Percentiles rank a stretch among this genome's conserved stretches.
phyloP scores from a whole-genome alignment of 1,140 invertebrate species.

The Temnothorax longispinosus region DNA sequence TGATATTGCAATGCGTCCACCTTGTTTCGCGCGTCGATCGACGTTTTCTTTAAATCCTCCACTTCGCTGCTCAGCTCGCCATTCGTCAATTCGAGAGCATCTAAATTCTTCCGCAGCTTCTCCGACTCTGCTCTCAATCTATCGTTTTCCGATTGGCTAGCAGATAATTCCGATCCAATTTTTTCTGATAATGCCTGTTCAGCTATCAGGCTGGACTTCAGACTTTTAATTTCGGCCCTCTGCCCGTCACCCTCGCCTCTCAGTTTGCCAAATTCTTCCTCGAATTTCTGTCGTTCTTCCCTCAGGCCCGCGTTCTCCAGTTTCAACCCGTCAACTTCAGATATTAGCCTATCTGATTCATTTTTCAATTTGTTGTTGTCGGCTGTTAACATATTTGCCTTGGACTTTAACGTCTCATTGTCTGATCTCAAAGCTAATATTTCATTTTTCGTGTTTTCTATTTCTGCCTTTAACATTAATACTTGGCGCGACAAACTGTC shows the following conservation, averaged over 20 bases:
- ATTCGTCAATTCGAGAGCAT: conserved; percentile 15
- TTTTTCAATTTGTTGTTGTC: conserved; percentile 40
- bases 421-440: conserved; percentile 48
- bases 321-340: conserved; percentile 50
- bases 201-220: conserved; percentile 44
- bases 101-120: conserved; percentile 32
- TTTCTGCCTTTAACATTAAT: conserved; percentile 29
- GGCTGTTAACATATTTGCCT: background rate
- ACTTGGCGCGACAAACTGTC: conserved; percentile 36
- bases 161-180: conserved; percentile 50
- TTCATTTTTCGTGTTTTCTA: conserved; percentile 53
- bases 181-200: conserved; percentile 34
- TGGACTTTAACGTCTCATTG: conserved; percentile 45
- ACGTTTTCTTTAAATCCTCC: conserved; percentile 19
- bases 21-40: conserved; percentile 26
- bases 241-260: conserved; percentile 62
- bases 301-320: conserved; percentile 48
- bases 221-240: conserved; percentile 54
- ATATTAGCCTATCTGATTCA: conserved; percentile 27
- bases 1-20: conserved; percentile 49
- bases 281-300: conserved; percentile 22
- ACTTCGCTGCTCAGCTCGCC: conserved; percentile 22
- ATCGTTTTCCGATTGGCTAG: conserved; percentile 57
- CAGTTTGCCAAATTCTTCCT: conserved; percentile 44
- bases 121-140: conserved; percentile 47